Evolutionary conservation across 1,140 invertebrate species (phyloP), one percentile per base, ranked within the genome.

Genomic region (Coelopa frigida): DNA sequence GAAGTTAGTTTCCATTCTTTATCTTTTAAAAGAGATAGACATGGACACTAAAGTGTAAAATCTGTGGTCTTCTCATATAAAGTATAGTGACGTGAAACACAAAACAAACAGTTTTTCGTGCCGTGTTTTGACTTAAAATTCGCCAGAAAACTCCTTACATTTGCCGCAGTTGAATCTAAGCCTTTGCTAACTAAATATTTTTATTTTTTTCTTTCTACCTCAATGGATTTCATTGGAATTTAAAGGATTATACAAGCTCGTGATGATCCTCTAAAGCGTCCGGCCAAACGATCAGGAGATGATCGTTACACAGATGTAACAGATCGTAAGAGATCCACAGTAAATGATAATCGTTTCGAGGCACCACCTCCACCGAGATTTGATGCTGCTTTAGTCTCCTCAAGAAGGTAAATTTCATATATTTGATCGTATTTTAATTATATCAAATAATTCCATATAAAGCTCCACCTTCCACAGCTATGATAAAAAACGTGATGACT

Each of bases 201-300:
- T 35, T 36, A n/a, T 46, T 21, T 21, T 40, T 40, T 40, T 7
- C 8, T 23, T 21, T 40, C 24, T n/a, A 14, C 12, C 15, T 42
- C 21, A 42, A 17, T 42, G 8, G 8, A 36, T n/a, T n/a, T n/a
- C n/a, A n/a, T n/a, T n/a, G n/a, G n/a, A n/a, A n/a, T 15, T 22
- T 49, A 47, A 44, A 68, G 64, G 50, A 68, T 68, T 53, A 62
- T 68, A 56, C 61, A 68, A 36, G 52, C 56, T 46, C 64, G 57
- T 32, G 68, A 72, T n/a, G 72, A 74, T 54, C 69, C 72, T 48
- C 65, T 71, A 32, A 66, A 73, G 45, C 60, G 73, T 43, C 56
- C 64, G 8, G 58, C 53, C 31, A 74, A 75, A 49, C 59, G 72
- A 31, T 35, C 59, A 5, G 20, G 43, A 10, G 55, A 61, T 46